Conservation (phyloP, 2,888 invertebrate genomes). For the Hetaerina titia region DNA sequence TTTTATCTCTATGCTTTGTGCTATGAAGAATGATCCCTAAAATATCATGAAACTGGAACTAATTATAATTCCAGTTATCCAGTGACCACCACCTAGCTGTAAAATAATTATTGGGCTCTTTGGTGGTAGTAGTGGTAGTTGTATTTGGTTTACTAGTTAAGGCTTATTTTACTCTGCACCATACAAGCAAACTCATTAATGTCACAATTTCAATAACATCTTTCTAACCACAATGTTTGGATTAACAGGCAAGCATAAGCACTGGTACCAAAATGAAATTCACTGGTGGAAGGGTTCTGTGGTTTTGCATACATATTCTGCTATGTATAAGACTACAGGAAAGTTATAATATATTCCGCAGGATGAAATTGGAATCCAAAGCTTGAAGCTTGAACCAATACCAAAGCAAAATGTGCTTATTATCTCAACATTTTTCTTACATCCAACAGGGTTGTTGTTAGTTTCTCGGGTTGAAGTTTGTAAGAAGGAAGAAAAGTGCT, state of each 20-base stretch:
- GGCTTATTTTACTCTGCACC: background rate
- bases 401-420: background rate
- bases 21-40: no score
- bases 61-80: no score
- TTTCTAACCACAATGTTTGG: background rate
- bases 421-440: background rate
- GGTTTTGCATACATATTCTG: background rate
- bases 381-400: background rate
- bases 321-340: background rate
- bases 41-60: no score
- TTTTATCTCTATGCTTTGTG: no score
- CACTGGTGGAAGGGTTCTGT: background rate
- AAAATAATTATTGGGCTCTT: background rate
- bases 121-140: background rate
- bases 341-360: background rate
- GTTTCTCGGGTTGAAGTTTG: background rate
- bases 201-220: background rate
- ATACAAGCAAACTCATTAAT: background rate
- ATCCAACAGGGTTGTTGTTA: background rate
- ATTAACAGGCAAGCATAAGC: background rate
- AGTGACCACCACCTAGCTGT: no score
- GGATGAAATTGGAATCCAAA: background rate
- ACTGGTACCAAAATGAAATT: background rate
- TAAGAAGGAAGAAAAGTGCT: background rate
- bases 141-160: background rate